Percentiles rank a stretch among this genome's conserved stretches.
Conservation (phyloP, 2,797 vertebrate genomes). For the Semotilus atromaculatus region DNA sequence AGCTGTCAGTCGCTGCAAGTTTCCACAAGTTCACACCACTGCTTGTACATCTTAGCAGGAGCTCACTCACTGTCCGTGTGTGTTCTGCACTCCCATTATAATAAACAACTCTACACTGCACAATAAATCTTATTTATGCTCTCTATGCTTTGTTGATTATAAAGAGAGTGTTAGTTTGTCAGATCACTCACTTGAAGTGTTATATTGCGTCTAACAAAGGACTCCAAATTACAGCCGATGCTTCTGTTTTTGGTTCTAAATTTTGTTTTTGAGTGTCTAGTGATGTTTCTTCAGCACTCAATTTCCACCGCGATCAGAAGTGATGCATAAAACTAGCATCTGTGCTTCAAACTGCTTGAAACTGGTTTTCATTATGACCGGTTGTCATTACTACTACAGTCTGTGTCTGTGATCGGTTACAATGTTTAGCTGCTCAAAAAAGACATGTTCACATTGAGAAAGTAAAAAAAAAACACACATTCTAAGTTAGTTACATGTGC, state of each 20-base stretch:
- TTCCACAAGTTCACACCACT: not conserved
- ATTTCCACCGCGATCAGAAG: not conserved
- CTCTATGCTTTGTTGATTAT: slow-evolving; percentile 17
- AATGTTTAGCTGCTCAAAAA: not conserved
- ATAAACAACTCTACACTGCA: not conserved
- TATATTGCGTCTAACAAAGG: not conserved
- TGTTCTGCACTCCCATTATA: not conserved
- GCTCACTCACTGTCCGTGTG: not conserved
- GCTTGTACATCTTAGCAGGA: not conserved
- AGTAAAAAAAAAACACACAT: not conserved
- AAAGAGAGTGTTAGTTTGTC: not conserved
- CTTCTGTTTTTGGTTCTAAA: not conserved
- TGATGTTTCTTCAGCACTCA: not conserved
- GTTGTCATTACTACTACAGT: not conserved
- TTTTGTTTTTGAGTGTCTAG: not conserved
- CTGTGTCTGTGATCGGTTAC: not conserved
- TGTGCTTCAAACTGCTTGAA: not conserved
- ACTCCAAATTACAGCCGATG: slow-evolving; percentile 4
- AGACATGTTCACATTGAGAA: not conserved
- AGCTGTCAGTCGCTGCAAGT: slow-evolving; percentile 9
- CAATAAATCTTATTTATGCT: not conserved
- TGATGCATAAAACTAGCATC: slow-evolving; percentile 6
- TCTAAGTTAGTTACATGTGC: not conserved
- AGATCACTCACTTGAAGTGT: not conserved
- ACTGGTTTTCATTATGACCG: not conserved